Percentiles rank a stretch among this genome's conserved stretches.
phyloP scores from a whole-genome alignment of 1,140 invertebrate species.

The Odontomachus brunneus region DNA sequence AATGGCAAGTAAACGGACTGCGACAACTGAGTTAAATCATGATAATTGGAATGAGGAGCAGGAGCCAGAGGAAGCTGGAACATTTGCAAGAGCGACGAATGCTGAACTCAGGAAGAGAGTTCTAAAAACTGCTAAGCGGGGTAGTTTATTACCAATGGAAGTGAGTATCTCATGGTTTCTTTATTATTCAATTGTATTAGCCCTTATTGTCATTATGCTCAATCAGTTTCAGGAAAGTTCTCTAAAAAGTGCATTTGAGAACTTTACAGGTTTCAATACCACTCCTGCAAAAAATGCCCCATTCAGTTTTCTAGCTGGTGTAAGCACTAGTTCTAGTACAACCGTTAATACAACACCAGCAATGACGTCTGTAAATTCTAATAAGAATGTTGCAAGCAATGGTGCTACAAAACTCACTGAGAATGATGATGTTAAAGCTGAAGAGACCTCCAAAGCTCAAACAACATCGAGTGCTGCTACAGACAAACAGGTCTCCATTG shows the following conservation, averaged over 20 bases:
- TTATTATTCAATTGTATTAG: background rate
- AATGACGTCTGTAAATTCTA: conserved; percentile 60
- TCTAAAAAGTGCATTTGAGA: conserved; percentile 87
- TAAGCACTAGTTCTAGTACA: conserved; percentile 73
- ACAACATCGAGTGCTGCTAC: background rate
- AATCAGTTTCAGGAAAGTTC: conserved; percentile 79
- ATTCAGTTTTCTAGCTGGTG: conserved; percentile 88
- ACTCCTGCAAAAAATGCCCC: conserved; percentile 78
- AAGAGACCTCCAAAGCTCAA: conserved; percentile 40
- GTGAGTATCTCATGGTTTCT: conserved; percentile 57
- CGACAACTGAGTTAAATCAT: conserved; percentile 92
- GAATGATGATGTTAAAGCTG: conserved; percentile 73
- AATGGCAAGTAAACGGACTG: conserved; percentile 92
- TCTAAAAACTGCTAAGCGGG: conserved; percentile 90
- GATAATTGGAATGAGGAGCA: conserved; percentile 97
- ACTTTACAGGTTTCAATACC: conserved; percentile 88
- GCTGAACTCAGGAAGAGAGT: conserved; percentile 91
- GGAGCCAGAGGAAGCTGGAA: conserved; percentile 91
- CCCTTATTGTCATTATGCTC: background rate
- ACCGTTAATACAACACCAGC: conserved; percentile 30
- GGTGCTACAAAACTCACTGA: conserved; percentile 80
- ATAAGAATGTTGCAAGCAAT: conserved; percentile 79
- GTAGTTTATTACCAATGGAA: conserved; percentile 83
- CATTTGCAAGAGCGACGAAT: conserved; percentile 89
- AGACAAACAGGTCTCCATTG: conserved; percentile 75